A percentile compares a stretch with the other conserved stretches of the same genome.
phyloP scores from a whole-genome alignment of 2,888 invertebrate species.

The Linnaemya tessellans region DNA sequence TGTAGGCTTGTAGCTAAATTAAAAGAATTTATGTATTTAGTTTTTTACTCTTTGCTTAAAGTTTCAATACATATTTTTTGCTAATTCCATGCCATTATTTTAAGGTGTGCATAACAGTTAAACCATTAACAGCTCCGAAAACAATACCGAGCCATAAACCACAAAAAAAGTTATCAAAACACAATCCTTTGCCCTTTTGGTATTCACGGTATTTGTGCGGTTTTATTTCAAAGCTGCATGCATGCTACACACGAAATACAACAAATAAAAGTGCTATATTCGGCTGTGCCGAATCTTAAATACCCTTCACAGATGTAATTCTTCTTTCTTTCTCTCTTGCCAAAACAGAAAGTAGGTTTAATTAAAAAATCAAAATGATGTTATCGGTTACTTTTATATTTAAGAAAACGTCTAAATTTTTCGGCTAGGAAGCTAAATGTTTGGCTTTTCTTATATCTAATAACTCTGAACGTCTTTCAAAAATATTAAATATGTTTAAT shows the following conservation, averaged over 20 bases:
- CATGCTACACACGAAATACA: slow-evolving; percentile 26
- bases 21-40: slow-evolving; percentile 39
- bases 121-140: background rate
- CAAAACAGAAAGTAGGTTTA: no score
- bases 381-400: no score
- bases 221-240: slow-evolving; percentile 34
- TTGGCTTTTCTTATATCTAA: no score
- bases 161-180: slow-evolving; percentile 16
- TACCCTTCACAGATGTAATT: no score
- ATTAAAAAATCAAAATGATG: no score
- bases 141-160: slow-evolving; percentile 16
- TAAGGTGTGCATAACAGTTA: slow-evolving; percentile 59
- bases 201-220: slow-evolving; percentile 56
- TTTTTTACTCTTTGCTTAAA: slow-evolving; percentile 30
- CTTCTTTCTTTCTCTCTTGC: no score
- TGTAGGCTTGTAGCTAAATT: slow-evolving; percentile 16
- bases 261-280: no score
- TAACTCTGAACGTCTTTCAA: no score
- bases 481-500: no score
- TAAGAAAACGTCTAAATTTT: no score
- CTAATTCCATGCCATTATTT: slow-evolving; percentile 2
- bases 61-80: slow-evolving; percentile 16
- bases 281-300: no score
- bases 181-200: slow-evolving; percentile 44
- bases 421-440: no score